Base-by-base conservation (phyloP, 2,888 invertebrate species). In the Andricus quercusramuli region DNA sequence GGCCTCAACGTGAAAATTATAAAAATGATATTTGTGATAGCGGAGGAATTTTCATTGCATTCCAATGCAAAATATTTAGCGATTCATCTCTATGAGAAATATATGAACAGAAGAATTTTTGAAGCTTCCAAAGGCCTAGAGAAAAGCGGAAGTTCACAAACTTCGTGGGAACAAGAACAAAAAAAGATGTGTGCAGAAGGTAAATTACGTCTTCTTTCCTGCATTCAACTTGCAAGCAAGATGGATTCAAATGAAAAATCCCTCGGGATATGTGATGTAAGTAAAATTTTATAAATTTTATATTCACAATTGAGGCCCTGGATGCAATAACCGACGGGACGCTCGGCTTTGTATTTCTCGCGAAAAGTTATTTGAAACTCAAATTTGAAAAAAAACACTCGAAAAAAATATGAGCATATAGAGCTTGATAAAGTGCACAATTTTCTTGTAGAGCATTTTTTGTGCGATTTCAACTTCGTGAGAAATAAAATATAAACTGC, bases 141-240 rank as follows among this genome's bases (percentile, higher is more conserved):
- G 25, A 77, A 29, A 13, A 62, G 56, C 13, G 47, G 78, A 6
- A 51, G 62, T 1, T 81, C 79, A 15, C 81, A 82, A 13, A 25
- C 32, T 44, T 80, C 81, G 3, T 90, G 89, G 89, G 56, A 78
- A 17, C 66, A 85, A 80, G 77, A 83, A 13, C 83, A 83, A 78
- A 82, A 87, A 15, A 88, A 83, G 44, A 83, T 89, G 68, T 84
- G 87, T 15, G 79, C 78, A 6, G 84, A 88, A 70, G 79, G 88
- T 1, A 90, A 89, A 83, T 79, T 92, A 13, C 84, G 89, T 51
- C 84, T 92, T 1, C 86, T 91, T 81, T 88, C 90, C 0, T 92
- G 91, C 62, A 85, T 92, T 74, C 91, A 92, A 78, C 86, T 92
- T 15, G 92, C 92, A 5, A 90, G 90, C 81, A 92, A 92, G 85